phyloP scores from a whole-genome alignment of 2,888 invertebrate species.

The Homarus gammarus region DNA sequence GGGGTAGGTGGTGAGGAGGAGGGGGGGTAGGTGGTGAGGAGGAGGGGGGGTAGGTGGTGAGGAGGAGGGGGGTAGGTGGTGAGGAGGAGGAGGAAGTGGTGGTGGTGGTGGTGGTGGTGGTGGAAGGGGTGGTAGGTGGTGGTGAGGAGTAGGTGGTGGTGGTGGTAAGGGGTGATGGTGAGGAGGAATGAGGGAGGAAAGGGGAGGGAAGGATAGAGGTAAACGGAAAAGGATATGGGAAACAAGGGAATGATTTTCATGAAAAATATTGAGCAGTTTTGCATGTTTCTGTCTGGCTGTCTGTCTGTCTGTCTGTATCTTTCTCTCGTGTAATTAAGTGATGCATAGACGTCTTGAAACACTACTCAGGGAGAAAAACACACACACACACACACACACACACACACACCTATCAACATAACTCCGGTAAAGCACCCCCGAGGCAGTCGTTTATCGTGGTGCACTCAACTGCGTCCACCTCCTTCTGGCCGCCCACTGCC shows the following conservation, averaged over 20 bases:
- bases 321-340: no score
- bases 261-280: no score
- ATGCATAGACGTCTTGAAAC: not conserved
- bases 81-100: not conserved
- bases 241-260: no score
- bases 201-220: conserved; percentile 4
- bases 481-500: no score
- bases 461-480: no score
- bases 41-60: not conserved
- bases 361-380: not conserved
- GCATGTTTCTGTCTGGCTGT: no score
- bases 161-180: not conserved
- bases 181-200: not conserved
- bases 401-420: not conserved
- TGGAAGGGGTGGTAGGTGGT: not conserved
- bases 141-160: not conserved
- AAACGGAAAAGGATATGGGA: not conserved
- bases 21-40: no score
- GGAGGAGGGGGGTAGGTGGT: not conserved
- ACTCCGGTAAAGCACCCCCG: no score
- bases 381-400: conserved; percentile 17
- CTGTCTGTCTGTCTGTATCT: conserved; percentile 12
- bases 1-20: not conserved
- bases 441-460: no score
- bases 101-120: not conserved